Evolutionary conservation across 2,888 invertebrate genomes (phyloP).

Genomic region (Athetis lepigone): DNA sequence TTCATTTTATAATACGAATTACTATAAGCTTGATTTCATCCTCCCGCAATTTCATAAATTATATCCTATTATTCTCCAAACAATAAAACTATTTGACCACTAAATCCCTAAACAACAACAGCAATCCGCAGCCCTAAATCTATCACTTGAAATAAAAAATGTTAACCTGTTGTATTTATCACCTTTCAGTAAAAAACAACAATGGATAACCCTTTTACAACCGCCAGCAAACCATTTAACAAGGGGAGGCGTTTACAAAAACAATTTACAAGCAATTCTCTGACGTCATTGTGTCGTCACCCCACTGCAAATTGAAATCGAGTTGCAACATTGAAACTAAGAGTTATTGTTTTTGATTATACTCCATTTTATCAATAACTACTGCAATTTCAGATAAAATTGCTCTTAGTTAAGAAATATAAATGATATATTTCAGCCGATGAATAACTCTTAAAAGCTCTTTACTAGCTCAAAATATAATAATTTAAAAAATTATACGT

Average conservation of each 20-base stretch:
- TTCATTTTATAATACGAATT: no score
- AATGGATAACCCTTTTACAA: conserved; percentile 55
- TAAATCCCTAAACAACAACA: no score
- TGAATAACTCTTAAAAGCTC: not conserved
- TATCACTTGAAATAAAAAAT: no score
- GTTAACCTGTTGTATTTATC: not conserved
- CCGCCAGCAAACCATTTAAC: conserved; percentile 59
- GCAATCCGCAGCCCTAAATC: no score
- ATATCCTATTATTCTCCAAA: no score
- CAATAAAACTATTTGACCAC: no score
- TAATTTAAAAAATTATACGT: conserved; percentile 12
- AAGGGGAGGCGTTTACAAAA: conserved; percentile 79
- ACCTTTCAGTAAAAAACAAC: not conserved
- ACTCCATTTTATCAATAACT: conserved; percentile 22
- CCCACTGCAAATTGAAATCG: conserved; percentile 80
- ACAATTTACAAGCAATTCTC: conserved; percentile 82
- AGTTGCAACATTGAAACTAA: conserved; percentile 79
- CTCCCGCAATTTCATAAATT: no score
- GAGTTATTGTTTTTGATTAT: conserved; percentile 53
- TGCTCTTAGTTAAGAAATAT: not conserved
- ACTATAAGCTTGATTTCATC: no score
- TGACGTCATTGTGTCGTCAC: conserved; percentile 77
- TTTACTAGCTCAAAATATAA: not conserved
- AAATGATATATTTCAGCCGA: not conserved
- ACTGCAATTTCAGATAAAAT: conserved; percentile 7